A percentile compares a stretch with the other conserved stretches of the same genome.
phyloP scores from a whole-genome alignment of 2,797 vertebrate genomes.

The Gymnopithys bicolor region DNA sequence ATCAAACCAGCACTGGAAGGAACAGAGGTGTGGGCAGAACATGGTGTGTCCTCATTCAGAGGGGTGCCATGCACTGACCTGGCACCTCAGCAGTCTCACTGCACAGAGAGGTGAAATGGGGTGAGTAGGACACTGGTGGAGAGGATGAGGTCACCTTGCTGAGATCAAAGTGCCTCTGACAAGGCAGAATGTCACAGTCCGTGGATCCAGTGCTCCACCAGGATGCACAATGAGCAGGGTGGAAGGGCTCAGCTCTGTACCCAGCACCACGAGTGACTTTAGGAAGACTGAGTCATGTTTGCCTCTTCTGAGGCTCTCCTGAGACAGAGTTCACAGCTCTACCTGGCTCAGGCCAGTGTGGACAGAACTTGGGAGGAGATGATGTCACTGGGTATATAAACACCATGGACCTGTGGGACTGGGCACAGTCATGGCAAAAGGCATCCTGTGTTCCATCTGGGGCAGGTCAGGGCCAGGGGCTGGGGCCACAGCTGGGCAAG shows the following conservation, averaged over 20 bases:
- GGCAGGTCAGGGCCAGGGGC: not conserved
- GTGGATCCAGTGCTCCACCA: not conserved
- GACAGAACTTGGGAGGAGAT: not conserved
- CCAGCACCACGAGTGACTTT: not conserved
- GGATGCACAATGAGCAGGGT: rapidly evolving
- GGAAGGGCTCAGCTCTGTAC: not conserved
- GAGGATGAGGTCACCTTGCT: not conserved
- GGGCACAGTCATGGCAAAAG: not conserved
- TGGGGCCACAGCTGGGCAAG: not conserved
- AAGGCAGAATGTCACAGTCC: not conserved
- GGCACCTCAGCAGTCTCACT: not conserved
- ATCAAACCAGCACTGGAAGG: not conserved
- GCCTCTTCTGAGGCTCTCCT: not conserved
- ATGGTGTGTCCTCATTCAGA: not conserved
- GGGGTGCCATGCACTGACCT: not conserved
- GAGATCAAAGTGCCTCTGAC: not conserved
- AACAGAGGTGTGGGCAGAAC: not conserved
- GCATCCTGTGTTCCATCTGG: not conserved
- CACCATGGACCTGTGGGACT: not conserved
- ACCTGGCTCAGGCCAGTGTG: not conserved
- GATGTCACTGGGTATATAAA: rapidly evolving
- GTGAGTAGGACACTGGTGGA: not conserved
- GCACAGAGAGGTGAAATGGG: not conserved
- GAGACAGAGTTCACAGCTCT: not conserved
- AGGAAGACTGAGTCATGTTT: not conserved